These are phyloP conservation scores for Parapristionchus giblindavisi DNA, from an alignment of 2,888 invertebrate genomes.

Conservation along the genomic window DNA sequence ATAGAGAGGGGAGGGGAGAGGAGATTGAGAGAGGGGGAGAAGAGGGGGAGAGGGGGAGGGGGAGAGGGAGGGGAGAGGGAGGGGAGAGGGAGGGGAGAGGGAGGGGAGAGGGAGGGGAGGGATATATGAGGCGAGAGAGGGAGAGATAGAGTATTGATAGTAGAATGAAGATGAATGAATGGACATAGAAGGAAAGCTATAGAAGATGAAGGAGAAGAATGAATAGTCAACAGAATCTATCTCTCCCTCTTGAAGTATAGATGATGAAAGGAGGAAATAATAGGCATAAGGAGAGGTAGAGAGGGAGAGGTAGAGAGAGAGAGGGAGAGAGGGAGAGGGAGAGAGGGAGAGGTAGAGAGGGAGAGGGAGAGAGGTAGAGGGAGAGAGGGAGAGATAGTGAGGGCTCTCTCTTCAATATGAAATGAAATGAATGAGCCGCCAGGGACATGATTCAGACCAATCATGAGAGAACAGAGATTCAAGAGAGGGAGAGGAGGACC, in stretches of 20 bases:
- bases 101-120: neutral
- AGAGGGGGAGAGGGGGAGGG: neutral
- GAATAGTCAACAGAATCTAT: slow-evolving; percentile 25
- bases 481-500: neutral
- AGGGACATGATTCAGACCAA: slow-evolving; percentile 14
- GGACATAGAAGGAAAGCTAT: too few relatives aligned
- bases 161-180: slow-evolving; percentile 11
- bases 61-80: neutral
- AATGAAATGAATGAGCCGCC: slow-evolving; percentile 25
- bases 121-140: neutral
- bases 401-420: slow-evolving; percentile 17
- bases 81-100: neutral
- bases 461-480: neutral
- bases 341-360: slow-evolving; percentile 6
- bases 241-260: slow-evolving; percentile 15
- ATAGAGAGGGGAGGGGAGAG: neutral
- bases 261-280: slow-evolving; percentile 18
- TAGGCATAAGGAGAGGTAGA: neutral
- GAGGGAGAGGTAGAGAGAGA: neutral
- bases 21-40: neutral
- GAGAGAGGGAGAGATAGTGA: neutral
- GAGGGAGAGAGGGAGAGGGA: slow-evolving; percentile 15
- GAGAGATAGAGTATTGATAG: neutral
- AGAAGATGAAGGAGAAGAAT: neutral
- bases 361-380: neutral